phyloP scores from a whole-genome alignment of 1,140 invertebrate species.

The Myzus persicae region DNA sequence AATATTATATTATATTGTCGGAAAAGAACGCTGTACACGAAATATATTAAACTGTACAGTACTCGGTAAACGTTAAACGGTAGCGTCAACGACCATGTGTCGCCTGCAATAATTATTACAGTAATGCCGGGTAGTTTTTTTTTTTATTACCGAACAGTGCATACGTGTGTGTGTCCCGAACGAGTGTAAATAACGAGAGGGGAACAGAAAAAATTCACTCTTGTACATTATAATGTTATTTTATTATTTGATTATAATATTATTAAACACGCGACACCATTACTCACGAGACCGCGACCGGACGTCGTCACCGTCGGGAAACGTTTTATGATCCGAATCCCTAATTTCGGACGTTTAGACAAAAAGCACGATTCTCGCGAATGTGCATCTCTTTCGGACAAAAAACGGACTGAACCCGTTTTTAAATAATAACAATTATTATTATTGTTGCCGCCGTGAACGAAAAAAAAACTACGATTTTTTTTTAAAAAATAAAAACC shows the following conservation, averaged over 20 bases:
- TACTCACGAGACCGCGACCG: background rate
- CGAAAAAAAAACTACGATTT: background rate
- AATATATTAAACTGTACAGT: background rate
- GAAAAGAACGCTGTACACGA: background rate
- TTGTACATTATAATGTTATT: background rate
- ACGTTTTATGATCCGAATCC: background rate
- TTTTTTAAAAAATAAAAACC: background rate
- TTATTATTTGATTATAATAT: too few relatives aligned
- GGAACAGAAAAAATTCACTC: background rate
- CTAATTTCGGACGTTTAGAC: background rate
- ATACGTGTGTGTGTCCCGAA: background rate
- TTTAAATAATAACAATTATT: background rate
- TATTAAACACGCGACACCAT: too few relatives aligned
- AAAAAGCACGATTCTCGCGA: background rate
- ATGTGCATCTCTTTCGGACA: background rate
- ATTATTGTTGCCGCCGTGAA: background rate
- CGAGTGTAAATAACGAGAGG: background rate
- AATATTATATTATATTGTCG: background rate
- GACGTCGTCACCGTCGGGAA: background rate
- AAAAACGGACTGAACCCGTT: background rate
- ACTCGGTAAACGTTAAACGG: background rate
- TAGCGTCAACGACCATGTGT: background rate
- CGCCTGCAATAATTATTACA: conserved; percentile 1
- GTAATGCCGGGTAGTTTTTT: background rate
- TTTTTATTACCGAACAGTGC: background rate